Evolutionary conservation across 2,888 invertebrate genomes (phyloP).

Genomic region (Molorchus minor): DNA sequence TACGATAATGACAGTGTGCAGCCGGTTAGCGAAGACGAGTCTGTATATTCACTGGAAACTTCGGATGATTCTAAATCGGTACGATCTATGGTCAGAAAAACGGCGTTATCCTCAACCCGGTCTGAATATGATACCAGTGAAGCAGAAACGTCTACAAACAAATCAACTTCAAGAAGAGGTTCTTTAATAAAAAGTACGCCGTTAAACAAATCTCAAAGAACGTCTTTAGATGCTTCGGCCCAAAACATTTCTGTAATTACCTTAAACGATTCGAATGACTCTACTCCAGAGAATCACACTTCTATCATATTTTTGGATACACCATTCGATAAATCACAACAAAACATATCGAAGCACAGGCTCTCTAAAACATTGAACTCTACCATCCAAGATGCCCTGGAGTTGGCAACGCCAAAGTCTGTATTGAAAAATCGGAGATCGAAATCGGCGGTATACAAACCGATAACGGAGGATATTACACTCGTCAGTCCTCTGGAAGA

Average conservation of each 20-base stretch:
- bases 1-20: too few species aligned
- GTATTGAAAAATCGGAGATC: conserved; percentile 31
- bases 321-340: conserved; percentile 20
- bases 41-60: neutral
- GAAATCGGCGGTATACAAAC: conserved; percentile 36
- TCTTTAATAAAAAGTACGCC: neutral
- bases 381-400: conserved; percentile 18
- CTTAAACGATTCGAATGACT: conserved; percentile 16
- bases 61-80: neutral
- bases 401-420: conserved; percentile 43
- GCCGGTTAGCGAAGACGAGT: conserved; percentile 1
- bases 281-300: conserved; percentile 35
- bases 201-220: neutral
- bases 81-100: neutral
- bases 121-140: neutral
- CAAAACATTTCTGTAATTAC: conserved; percentile 18
- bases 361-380: conserved; percentile 25
- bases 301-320: conserved; percentile 26
- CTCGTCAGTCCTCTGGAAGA: conserved; percentile 33
- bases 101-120: neutral
- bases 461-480: conserved; percentile 45
- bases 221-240: neutral
- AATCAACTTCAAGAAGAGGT: neutral
- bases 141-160: neutral
- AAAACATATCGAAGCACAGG: conserved; percentile 1